Conservation (phyloP, 2,888 invertebrate species). For the Charanyca ferruginea region DNA sequence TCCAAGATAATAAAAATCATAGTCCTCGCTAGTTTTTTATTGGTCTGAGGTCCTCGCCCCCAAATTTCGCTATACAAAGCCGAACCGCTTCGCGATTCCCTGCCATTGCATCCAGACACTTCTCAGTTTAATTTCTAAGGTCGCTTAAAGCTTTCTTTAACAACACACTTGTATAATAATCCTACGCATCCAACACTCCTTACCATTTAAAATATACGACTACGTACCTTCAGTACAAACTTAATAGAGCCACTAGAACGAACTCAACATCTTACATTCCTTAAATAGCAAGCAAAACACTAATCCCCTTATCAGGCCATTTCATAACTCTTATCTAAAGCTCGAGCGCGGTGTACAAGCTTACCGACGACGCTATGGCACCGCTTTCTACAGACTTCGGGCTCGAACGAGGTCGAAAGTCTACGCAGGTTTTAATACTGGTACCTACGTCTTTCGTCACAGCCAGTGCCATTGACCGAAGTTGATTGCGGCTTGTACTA, state of each 20-base stretch:
- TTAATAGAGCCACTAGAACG: constrained; percentile 21
- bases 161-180: not conserved
- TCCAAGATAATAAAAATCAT: too few species aligned
- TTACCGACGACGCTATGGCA: constrained; percentile 31
- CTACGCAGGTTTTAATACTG: constrained; percentile 49
- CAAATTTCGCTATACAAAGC: too few species aligned
- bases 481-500: constrained; percentile 36
- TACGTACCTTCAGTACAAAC: not conserved
- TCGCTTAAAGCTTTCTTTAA: not conserved
- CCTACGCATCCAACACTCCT: not conserved
- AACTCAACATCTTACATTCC: constrained; percentile 46
- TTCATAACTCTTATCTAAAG: constrained; percentile 63
- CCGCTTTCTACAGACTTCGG: constrained; percentile 59
- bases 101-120: too few species aligned
- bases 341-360: constrained; percentile 37
- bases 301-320: constrained; percentile 58
- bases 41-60: too few species aligned
- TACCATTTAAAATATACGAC: not conserved
- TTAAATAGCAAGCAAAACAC: constrained; percentile 53
- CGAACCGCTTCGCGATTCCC: too few species aligned
- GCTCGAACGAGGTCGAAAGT: constrained; percentile 57
- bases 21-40: too few species aligned
- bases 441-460: constrained; percentile 55
- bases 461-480: constrained; percentile 52
- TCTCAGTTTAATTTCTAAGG: not conserved